Conservation (phyloP, 2,797 vertebrate species). For the Anolis apletophallus region DNA sequence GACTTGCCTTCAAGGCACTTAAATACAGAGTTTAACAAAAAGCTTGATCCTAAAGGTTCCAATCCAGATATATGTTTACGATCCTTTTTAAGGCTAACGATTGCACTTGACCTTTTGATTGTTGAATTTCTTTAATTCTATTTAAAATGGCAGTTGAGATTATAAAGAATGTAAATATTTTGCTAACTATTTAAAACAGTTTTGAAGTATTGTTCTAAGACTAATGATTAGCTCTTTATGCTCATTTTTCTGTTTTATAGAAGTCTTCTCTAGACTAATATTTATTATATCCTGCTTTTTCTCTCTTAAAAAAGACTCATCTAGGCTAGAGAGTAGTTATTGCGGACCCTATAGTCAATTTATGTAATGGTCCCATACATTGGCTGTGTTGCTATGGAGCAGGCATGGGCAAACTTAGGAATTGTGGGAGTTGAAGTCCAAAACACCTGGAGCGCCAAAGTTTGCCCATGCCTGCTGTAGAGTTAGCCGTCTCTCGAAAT, state of each 20-base stretch:
- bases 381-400: too few relatives aligned
- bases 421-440: too few relatives aligned
- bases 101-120: not conserved
- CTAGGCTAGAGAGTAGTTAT: not conserved
- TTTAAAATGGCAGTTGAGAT: not conserved
- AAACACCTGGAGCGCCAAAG: too few relatives aligned
- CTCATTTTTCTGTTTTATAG: not conserved
- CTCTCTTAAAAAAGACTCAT: too few relatives aligned
- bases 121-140: not conserved
- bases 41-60: not conserved
- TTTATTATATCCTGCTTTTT: too few relatives aligned
- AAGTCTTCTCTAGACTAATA: constrained; percentile 1
- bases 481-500: too few relatives aligned
- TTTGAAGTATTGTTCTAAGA: not conserved
- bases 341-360: not conserved
- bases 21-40: too few relatives aligned
- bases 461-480: too few relatives aligned
- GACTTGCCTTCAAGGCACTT: not conserved
- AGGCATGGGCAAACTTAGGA: too few relatives aligned
- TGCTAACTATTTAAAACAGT: too few relatives aligned
- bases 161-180: not conserved
- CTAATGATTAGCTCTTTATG: not conserved
- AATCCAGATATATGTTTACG: not conserved
- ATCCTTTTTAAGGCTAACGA: not conserved
- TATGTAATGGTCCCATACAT: too few relatives aligned